Conservation (phyloP, 1,140 invertebrate species). For the Sinonovacula constricta region DNA sequence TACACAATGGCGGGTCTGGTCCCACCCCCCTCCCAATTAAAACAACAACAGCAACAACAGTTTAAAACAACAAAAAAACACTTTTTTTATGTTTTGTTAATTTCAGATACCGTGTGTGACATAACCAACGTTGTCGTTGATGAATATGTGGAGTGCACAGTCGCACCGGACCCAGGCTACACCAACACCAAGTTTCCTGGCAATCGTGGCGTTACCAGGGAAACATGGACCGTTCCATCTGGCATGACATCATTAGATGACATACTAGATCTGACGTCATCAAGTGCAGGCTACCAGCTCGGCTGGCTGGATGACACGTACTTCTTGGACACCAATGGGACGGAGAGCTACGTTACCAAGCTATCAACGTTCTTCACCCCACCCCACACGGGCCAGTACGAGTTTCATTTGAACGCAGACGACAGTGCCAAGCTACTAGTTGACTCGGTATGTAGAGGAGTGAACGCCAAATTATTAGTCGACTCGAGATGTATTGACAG, state of each 20-base stretch:
- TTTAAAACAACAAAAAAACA: no score
- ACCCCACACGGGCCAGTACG: conserved; percentile 31
- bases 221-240: background rate
- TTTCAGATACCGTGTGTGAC: background rate
- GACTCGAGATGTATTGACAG: no score
- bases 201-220: background rate
- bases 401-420: conserved; percentile 38
- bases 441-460: conserved; percentile 39
- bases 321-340: conserved; percentile 24
- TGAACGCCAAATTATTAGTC: no score
- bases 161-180: background rate
- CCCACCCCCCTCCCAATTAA: no score
- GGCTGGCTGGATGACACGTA: conserved; percentile 37
- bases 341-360: conserved; percentile 30
- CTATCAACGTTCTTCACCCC: conserved; percentile 37
- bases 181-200: background rate
- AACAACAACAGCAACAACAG: no score
- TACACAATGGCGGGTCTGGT: no score
- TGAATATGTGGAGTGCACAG: background rate
- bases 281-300: background rate
- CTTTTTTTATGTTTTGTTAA: no score
- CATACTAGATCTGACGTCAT: conserved; percentile 1
- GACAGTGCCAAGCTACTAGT: conserved; percentile 30
- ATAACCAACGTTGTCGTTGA: background rate
- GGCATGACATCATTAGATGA: background rate